Evolutionary conservation across 2,888 invertebrate genomes (phyloP).

Genomic region (Diplolepis rosae): DNA sequence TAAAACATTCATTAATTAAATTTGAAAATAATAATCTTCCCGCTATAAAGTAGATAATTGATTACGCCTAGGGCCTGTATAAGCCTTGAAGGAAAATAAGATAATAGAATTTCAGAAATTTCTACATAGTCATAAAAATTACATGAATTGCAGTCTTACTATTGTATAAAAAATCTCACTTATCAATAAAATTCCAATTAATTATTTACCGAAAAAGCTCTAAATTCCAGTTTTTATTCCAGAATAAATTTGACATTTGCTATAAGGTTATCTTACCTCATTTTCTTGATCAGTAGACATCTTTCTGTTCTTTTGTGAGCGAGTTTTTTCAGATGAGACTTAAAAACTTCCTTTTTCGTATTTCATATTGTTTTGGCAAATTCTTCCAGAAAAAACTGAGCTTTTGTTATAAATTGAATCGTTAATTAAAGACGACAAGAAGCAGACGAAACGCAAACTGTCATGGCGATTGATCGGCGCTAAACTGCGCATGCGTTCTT

Average conservation of each 20-base stretch:
- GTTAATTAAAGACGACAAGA: neutral
- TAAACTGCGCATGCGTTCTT: constrained; percentile 44
- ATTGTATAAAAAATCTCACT: neutral
- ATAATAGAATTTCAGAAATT: neutral
- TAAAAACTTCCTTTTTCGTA: neutral
- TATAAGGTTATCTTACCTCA: constrained; percentile 34
- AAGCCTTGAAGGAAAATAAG: no score
- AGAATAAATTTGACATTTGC: neutral
- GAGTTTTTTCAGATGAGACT: neutral
- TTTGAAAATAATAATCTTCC: neutral
- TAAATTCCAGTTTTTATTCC: neutral
- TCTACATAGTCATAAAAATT: neutral
- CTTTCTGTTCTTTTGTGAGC: constrained; percentile 23
- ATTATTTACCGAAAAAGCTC: neutral
- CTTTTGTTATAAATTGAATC: neutral
- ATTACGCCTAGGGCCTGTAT: no score
- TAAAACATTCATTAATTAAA: neutral
- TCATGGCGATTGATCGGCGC: constrained; percentile 53
- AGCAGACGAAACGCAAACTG: constrained; percentile 55
- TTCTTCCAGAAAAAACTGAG: neutral
- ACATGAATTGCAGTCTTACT: neutral
- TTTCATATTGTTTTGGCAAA: neutral
- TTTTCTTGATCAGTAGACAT: constrained; percentile 37
- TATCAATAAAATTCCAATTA: neutral
- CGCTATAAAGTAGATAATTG: neutral